phyloP scores from a whole-genome alignment of 2,888 invertebrate species.

The Ptychoptera albimana region DNA sequence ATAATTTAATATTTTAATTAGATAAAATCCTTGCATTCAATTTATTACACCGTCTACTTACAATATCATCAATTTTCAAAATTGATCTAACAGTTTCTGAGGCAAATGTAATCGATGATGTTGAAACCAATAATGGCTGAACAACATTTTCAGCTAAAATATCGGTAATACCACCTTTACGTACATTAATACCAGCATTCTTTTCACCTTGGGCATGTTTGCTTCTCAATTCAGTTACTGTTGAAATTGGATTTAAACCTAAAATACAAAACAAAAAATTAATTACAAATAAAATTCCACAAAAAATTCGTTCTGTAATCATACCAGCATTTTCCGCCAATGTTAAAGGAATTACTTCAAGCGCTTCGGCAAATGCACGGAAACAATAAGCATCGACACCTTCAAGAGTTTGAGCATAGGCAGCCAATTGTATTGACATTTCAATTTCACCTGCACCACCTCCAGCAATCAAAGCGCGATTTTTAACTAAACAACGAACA shows the following conservation, averaged over 20 bases:
- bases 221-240: constrained; percentile 91
- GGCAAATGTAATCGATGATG: constrained; percentile 82
- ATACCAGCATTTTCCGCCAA: constrained; percentile 70
- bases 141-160: constrained; percentile 95
- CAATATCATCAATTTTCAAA: constrained; percentile 98
- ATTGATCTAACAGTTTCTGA: constrained; percentile 96
- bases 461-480: constrained; percentile 81
- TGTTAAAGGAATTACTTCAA: constrained; percentile 86
- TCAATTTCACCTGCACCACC: constrained; percentile 98
- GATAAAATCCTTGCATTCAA: constrained; percentile 1
- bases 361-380: constrained; percentile 86
- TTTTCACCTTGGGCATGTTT: constrained; percentile 77
- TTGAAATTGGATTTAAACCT: constrained; percentile 71
- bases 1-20: background rate
- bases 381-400: constrained; percentile 94
- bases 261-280: too few relatives aligned
- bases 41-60: constrained; percentile 27
- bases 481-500: constrained; percentile 90
- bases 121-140: constrained; percentile 90
- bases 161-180: constrained; percentile 91
- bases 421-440: constrained; percentile 67
- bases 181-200: constrained; percentile 89
- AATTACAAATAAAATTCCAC: too few relatives aligned
- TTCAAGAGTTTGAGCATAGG: constrained; percentile 64
- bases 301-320: too few relatives aligned